Evolutionary conservation across 2,888 invertebrate genomes (phyloP).

Genomic region (Cynaeus angustus): DNA sequence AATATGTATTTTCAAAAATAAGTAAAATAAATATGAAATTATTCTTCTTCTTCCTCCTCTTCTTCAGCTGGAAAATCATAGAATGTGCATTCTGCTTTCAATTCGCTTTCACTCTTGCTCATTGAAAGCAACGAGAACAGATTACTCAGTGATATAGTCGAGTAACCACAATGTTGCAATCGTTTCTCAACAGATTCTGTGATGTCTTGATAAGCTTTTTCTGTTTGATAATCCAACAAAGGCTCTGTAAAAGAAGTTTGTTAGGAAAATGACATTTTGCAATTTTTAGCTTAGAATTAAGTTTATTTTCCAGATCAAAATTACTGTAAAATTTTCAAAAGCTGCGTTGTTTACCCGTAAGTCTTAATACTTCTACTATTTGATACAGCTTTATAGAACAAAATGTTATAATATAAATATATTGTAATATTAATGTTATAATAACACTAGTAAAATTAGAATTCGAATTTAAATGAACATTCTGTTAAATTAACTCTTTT

Average conservation of each 20-base stretch:
- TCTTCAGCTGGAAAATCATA: slow-evolving; percentile 12
- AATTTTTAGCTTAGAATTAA: no score
- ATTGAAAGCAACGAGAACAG: slow-evolving; percentile 68
- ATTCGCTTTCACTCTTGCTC: slow-evolving; percentile 10
- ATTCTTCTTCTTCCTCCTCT: slow-evolving; percentile 32
- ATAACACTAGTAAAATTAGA: no score
- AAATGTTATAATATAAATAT: no score
- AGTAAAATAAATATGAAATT: slow-evolving; percentile 1
- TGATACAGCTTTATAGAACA: no score
- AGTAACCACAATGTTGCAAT: slow-evolving; percentile 80
- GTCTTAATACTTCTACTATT: no score
- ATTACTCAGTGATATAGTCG: slow-evolving; percentile 78
- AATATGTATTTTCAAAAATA: neutral
- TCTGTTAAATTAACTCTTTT: no score
- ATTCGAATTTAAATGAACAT: no score
- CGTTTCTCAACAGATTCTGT: slow-evolving; percentile 81
- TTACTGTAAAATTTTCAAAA: no score
- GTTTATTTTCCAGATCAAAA: no score
- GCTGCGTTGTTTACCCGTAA: no score
- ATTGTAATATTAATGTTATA: no score
- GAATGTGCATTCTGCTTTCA: neutral
- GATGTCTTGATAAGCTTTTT: slow-evolving; percentile 76
- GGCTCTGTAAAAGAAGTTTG: slow-evolving; percentile 75
- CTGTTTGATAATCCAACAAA: slow-evolving; percentile 72
- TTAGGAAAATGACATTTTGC: no score